phyloP scores from a whole-genome alignment of 2,888 invertebrate genomes.

The Venusia cambrica region DNA sequence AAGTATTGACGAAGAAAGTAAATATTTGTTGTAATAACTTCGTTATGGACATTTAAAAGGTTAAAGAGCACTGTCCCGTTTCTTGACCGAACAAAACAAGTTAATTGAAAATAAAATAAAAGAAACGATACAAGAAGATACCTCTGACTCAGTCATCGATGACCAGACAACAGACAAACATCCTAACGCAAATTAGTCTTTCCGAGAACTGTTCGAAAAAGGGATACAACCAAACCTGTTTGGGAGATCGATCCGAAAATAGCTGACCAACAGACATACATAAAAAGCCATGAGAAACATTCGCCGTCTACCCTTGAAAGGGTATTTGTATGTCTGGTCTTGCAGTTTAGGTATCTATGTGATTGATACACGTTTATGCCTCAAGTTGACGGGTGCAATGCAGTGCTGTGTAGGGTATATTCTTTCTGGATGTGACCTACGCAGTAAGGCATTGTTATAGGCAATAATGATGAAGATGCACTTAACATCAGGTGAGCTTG shows the following conservation, averaged over 20 bases:
- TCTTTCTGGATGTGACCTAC: too few species aligned
- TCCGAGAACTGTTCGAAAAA: conserved; percentile 28
- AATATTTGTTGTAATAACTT: too few species aligned
- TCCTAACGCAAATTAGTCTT: conserved; percentile 26
- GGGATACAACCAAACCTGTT: conserved; percentile 39
- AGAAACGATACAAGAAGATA: background rate
- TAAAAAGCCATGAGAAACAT: conserved; percentile 46
- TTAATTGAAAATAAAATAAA: conserved; percentile 4
- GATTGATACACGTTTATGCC: too few species aligned
- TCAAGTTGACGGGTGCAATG: too few species aligned
- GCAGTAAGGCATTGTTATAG: too few species aligned
- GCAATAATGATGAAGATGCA: too few species aligned
- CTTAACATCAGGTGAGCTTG: too few species aligned
- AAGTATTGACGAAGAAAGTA: too few species aligned
- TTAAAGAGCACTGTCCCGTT: conserved; percentile 4
- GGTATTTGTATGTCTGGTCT: too few species aligned
- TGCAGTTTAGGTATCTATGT: too few species aligned
- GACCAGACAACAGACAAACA: conserved; percentile 16
- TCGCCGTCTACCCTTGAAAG: conserved; percentile 32
- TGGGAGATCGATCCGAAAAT: conserved; percentile 39
- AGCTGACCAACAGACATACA: conserved; percentile 47
- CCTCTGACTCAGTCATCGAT: conserved; percentile 6
- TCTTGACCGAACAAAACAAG: conserved; percentile 4
- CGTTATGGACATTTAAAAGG: too few species aligned
- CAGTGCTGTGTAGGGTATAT: too few species aligned